Base-by-base conservation (phyloP, 2,888 invertebrate genomes). In the Cryptus armator region DNA sequence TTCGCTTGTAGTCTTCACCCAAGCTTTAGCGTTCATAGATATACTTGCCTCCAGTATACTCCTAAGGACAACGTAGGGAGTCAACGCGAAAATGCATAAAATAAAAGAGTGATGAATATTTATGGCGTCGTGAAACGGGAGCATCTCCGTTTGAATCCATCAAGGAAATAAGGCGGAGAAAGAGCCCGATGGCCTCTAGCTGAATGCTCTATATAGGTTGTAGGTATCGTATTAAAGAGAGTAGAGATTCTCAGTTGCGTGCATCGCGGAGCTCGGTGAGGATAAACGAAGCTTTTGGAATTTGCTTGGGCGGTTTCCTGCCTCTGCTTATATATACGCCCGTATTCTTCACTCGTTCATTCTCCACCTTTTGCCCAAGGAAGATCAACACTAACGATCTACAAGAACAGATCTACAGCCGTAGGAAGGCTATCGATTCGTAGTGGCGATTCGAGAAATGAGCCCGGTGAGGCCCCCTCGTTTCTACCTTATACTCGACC, bases 321-420 rank as follows among this genome's bases (percentile, higher is more conserved):
- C 74, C 56, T 68, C 62, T 43, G 66, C 48, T 48, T 48, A 74
- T 82, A 46, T 37, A 48, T 81, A 56, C 67, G 62, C 82, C 75
- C 53, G 62, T 16, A 24, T 62, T 56, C 66, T 75, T 29, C 44
- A 68, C 72, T 67, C 44, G 68, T 74, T 78, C 75, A 59, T 85
- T 67, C 62, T 78, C 72, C 72, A 78, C 71, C 81, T 78, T 85
- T 74, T 44, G 64, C 83, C 46, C 44, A 71, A 59, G 81, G 71
- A 78, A 68, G 67, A 76, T 86, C 83, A 82, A 83, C 86, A 79
- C 86, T 87, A 85, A 85, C 85, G 85, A 85, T 85, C 82, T 66
- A 46, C 76, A 62, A 80, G 76, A 76, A 46, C 70, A 79, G 85
- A 85, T 80, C 77, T 84, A 84, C 72, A 72, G 71, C 79, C 82